These are phyloP conservation scores for Barbus barbus DNA, from an alignment of 2,113 vertebrate genomes.

Conservation along the genomic window DNA sequence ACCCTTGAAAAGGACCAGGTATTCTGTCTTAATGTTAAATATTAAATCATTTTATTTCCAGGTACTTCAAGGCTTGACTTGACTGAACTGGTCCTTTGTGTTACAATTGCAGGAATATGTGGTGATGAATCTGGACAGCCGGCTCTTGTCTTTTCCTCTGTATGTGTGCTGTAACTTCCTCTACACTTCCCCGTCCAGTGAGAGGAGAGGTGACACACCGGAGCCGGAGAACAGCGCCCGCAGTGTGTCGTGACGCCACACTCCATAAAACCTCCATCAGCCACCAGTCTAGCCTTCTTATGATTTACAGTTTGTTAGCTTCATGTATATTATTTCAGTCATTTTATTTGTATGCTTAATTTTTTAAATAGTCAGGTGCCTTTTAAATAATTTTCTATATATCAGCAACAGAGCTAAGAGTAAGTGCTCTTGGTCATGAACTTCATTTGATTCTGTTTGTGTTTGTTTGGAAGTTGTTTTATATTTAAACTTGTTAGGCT, in stretches of 20 bases:
- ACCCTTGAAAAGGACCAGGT: constrained; percentile 98
- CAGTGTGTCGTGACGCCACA: constrained; percentile 64
- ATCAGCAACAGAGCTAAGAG: neutral
- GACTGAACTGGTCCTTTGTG: neutral
- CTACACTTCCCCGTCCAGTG: constrained; percentile 84
- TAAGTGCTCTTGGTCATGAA: neutral
- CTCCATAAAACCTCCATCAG: constrained; percentile 14
- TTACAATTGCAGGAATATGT: constrained; percentile 85
- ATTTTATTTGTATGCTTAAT: constrained; percentile 38
- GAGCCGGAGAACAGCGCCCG: constrained; percentile 65
- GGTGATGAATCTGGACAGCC: constrained; percentile 95
- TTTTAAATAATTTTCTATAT: constrained; percentile 24
- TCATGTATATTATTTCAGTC: constrained; percentile 14
- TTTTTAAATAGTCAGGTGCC: constrained; percentile 28
- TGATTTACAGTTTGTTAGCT: neutral
- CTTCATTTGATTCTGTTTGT: neutral
- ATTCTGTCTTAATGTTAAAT: constrained; percentile 13
- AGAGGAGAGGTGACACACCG: constrained; percentile 66
- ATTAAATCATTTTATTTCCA: neutral
- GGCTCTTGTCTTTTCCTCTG: constrained; percentile 90
- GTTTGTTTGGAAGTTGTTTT: constrained; percentile 15
- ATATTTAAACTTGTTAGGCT: neutral
- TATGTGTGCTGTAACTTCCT: constrained; percentile 98
- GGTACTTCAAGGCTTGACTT: neutral
- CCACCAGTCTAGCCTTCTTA: constrained; percentile 27